phyloP scores from a whole-genome alignment of 2,888 invertebrate genomes.

The Acronicta aceris region DNA sequence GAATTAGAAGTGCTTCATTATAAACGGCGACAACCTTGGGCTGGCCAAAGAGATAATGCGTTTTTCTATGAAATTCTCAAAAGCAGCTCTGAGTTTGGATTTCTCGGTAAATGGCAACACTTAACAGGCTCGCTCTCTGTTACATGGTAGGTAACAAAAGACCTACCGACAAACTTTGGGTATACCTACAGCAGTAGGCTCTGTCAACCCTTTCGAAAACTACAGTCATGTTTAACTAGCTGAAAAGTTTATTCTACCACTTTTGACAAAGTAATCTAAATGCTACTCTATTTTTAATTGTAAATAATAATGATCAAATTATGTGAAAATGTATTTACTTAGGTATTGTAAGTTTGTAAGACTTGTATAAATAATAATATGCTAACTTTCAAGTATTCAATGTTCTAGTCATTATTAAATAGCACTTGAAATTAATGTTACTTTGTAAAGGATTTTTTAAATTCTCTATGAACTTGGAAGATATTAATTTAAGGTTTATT shows the following conservation, averaged over 20 bases:
- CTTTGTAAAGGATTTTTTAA: slow-evolving; percentile 23
- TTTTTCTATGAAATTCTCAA: no score
- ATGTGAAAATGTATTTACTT: slow-evolving; percentile 50
- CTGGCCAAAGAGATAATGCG: no score
- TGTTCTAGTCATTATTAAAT: slow-evolving; percentile 50
- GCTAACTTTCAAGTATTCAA: slow-evolving; percentile 46
- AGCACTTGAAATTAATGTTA: slow-evolving; percentile 17
- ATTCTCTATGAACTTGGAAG: slow-evolving; percentile 12
- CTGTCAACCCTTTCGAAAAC: no score
- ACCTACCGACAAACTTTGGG: no score
- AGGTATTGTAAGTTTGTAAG: slow-evolving; percentile 32
- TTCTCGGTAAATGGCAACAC: no score
- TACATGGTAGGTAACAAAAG: no score
- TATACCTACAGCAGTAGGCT: no score
- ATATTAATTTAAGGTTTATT: slow-evolving; percentile 15
- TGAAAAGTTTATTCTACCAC: not conserved
- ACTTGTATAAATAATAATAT: slow-evolving; percentile 19
- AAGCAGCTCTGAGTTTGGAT: no score
- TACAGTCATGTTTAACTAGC: no score
- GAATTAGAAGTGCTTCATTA: no score
- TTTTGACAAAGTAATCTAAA: slow-evolving; percentile 6
- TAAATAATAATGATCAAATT: slow-evolving; percentile 45
- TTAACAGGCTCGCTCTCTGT: no score
- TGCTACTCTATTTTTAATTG: slow-evolving; percentile 23
- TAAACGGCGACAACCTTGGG: no score